Evolutionary conservation across 2,888 invertebrate species (phyloP).

Genomic region (Calliscelio sp.): DNA sequence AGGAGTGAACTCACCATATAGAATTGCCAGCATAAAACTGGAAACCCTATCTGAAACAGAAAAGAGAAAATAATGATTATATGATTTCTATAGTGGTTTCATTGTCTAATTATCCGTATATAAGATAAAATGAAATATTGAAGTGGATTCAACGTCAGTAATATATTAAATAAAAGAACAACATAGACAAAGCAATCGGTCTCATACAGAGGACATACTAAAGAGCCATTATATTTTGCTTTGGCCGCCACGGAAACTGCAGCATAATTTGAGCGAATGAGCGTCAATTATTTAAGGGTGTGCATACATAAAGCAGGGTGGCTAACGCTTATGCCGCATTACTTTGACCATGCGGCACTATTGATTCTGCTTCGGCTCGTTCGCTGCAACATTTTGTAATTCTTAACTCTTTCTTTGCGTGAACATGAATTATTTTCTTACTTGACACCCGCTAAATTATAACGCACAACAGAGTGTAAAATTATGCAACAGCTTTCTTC

Average conservation of each 20-base stretch:
- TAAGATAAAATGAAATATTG: not conserved
- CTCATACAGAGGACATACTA: not conserved
- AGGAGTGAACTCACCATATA: conserved; percentile 80
- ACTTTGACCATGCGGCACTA: conserved; percentile 72
- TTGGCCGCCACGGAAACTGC: conserved; percentile 80
- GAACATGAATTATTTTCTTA: conserved; percentile 49
- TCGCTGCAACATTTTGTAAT: conserved; percentile 61
- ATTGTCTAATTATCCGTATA: too few species aligned
- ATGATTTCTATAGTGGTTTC: too few species aligned
- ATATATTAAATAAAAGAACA: not conserved
- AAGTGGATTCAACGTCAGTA: not conserved
- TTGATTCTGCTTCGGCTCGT: conserved; percentile 66
- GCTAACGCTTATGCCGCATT: conserved; percentile 68
- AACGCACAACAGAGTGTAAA: too few species aligned
- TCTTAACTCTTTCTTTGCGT: conserved; percentile 51
- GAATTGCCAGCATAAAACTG: conserved; percentile 83
- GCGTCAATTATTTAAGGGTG: conserved; percentile 83
- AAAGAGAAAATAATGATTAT: conserved; percentile 51
- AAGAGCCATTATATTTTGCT: conserved; percentile 81
- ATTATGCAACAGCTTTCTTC: too few species aligned
- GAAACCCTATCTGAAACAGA: conserved; percentile 81
- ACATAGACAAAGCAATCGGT: not conserved
- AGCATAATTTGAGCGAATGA: conserved; percentile 83
- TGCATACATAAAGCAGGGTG: conserved; percentile 82
- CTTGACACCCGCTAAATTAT: conserved; percentile 47